A percentile compares a stretch with the other conserved stretches of the same genome.
These are phyloP conservation scores for Capitulum mitella DNA, from an alignment of 2,888 invertebrate species.

Conservation along the genomic window DNA sequence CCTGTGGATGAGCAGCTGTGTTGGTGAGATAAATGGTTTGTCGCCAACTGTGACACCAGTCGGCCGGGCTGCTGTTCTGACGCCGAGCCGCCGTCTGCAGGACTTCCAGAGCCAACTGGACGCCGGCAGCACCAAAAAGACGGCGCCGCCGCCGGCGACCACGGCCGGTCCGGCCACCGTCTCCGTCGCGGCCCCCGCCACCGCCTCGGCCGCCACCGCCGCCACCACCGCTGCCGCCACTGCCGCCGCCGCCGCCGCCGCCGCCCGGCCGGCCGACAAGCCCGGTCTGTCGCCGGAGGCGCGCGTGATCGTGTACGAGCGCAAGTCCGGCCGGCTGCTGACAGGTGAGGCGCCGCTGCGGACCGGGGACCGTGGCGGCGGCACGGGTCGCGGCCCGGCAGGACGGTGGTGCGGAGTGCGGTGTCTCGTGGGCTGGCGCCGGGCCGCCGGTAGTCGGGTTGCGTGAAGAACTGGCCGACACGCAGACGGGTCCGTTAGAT, in stretches of 20 bases:
- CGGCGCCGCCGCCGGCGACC: background rate
- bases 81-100: background rate
- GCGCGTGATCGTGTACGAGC: conserved; percentile 71
- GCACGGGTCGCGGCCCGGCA: background rate
- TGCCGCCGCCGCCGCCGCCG: background rate
- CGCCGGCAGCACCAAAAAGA: background rate
- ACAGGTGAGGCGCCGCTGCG: conserved; percentile 46
- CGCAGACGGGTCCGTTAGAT: too few species aligned
- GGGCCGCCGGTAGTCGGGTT: too few species aligned
- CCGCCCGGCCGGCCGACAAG: background rate
- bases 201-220: background rate
- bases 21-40: too few species aligned
- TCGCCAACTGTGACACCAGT: too few species aligned
- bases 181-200: background rate
- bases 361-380: background rate
- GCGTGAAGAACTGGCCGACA: too few species aligned
- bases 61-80: background rate
- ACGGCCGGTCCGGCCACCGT: background rate
- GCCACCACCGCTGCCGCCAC: background rate
- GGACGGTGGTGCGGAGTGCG: background rate
- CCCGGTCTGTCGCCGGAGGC: conserved; percentile 36
- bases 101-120: conserved; percentile 16
- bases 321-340: conserved; percentile 61
- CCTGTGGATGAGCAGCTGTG: too few species aligned
- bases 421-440: background rate